Conservation (phyloP, 2,797 vertebrate species). For the Trachops cirrhosus region DNA sequence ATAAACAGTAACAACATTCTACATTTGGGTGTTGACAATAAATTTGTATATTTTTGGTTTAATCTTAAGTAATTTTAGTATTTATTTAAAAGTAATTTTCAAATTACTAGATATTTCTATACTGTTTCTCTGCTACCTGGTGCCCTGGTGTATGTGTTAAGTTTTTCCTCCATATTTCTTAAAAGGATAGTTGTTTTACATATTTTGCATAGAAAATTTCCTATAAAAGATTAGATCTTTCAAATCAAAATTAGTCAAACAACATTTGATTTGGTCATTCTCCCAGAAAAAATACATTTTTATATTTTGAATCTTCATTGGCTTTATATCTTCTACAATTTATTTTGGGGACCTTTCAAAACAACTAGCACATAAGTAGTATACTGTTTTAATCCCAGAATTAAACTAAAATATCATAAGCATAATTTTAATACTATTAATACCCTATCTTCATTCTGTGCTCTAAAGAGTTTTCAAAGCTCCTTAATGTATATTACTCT, state of each 20-base stretch:
- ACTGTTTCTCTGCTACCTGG: not conserved
- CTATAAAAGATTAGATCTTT: not conserved
- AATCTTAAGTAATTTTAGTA: not conserved
- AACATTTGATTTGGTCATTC: not conserved
- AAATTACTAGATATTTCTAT: not conserved
- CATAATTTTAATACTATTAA: not conserved
- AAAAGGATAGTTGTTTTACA: not conserved
- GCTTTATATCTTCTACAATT: constrained; percentile 7
- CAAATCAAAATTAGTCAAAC: constrained; percentile 1
- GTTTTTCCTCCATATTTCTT: constrained; percentile 10
- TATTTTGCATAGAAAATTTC: not conserved
- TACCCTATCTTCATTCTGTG: not conserved
- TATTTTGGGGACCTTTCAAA: constrained; percentile 20
- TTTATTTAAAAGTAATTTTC: constrained; percentile 6
- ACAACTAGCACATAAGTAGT: not conserved
- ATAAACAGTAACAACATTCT: not conserved
- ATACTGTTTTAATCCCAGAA: not conserved
- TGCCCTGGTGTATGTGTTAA: not conserved
- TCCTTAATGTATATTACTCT: not conserved
- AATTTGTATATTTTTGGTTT: not conserved
- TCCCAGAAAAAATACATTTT: not conserved
- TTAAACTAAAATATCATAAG: not conserved
- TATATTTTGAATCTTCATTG: not conserved
- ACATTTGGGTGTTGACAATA: not conserved
- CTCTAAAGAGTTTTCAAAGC: not conserved